Evolutionary conservation across 92 coral and sea anemone species (phyloP).

Genomic region (Palythoa grandiflora): DNA sequence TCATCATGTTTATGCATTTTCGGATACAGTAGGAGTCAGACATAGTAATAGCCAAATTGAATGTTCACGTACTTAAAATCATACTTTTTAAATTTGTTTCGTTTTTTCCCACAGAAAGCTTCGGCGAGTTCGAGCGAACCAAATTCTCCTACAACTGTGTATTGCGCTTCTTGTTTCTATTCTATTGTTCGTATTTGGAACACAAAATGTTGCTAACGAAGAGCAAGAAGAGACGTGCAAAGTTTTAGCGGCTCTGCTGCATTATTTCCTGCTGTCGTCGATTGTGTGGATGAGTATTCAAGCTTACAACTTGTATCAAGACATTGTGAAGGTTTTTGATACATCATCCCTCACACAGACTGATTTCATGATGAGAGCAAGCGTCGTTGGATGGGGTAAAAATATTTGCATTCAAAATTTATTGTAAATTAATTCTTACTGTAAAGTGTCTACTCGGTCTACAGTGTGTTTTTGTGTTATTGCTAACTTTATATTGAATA

Average conservation of each 20-base stretch:
- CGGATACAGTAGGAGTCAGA: too few species aligned
- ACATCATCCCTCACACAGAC: constrained; percentile 77
- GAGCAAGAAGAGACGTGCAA: constrained; percentile 69
- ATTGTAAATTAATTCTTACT: background rate
- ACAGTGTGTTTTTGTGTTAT: too few species aligned
- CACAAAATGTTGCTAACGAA: constrained; percentile 58
- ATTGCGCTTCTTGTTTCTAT: constrained; percentile 79
- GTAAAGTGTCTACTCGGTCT: too few species aligned
- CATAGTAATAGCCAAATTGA: too few species aligned
- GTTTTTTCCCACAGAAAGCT: constrained; percentile 64
- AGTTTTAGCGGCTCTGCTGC: constrained; percentile 77
- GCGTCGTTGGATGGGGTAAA: constrained; percentile 93
- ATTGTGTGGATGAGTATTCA: constrained; percentile 94
- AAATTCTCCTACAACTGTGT: constrained; percentile 85
- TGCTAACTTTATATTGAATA: too few species aligned
- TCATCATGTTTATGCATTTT: too few species aligned
- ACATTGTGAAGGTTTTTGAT: constrained; percentile 97
- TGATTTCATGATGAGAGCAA: constrained; percentile 92
- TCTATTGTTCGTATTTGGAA: constrained; percentile 79
- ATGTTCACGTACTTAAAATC: too few species aligned
- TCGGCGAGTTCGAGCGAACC: constrained; percentile 90
- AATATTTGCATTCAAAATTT: background rate
- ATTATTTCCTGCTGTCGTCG: constrained; percentile 88
- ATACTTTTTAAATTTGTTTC: too few species aligned
- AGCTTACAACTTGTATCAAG: constrained; percentile 94